Percentiles rank a stretch among this genome's conserved stretches.
These are phyloP conservation scores for Hydropsyche tenuis DNA, from an alignment of 1,140 invertebrate species.

Conservation along the genomic window DNA sequence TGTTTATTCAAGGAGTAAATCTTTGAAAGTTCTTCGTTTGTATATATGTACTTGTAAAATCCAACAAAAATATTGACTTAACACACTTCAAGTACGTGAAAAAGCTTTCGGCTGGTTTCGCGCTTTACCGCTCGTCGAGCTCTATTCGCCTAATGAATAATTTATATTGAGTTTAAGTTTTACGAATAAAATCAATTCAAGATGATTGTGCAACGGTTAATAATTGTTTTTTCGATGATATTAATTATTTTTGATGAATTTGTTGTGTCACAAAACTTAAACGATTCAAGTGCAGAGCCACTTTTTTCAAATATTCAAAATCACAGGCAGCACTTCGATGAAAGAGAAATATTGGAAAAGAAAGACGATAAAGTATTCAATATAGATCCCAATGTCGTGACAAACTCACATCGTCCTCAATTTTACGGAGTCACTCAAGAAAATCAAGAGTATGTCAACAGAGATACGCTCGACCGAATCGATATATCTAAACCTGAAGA, in stretches of 20 bases:
- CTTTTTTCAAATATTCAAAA: conserved; percentile 4
- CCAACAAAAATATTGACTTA: conserved; percentile 4
- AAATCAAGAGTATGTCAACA: background rate
- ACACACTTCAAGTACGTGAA: conserved; percentile 1
- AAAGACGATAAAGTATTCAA: conserved; percentile 21
- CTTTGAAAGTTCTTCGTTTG: background rate
- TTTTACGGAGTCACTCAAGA: conserved; percentile 48
- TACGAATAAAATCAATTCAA: background rate
- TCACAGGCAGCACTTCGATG: conserved; percentile 19
- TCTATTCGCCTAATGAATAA: background rate
- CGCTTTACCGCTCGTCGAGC: background rate
- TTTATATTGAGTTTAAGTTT: background rate
- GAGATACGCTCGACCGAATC: conserved; percentile 38
- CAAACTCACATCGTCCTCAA: conserved; percentile 60
- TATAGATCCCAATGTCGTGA: conserved; percentile 54
- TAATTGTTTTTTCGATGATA: background rate
- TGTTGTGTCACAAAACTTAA: background rate
- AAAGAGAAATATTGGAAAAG: background rate
- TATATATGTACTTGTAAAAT: too few relatives aligned
- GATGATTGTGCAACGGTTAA: background rate
- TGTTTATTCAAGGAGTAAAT: conserved; percentile 6
- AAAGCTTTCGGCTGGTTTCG: conserved; percentile 28
- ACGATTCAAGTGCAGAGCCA: background rate
- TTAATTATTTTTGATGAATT: background rate
- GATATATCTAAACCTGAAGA: conserved; percentile 14